Evolutionary conservation across 2,113 vertebrate genomes (phyloP), one percentile per base, ranked within the genome.

Genomic region (Myotis brandtii): DNA sequence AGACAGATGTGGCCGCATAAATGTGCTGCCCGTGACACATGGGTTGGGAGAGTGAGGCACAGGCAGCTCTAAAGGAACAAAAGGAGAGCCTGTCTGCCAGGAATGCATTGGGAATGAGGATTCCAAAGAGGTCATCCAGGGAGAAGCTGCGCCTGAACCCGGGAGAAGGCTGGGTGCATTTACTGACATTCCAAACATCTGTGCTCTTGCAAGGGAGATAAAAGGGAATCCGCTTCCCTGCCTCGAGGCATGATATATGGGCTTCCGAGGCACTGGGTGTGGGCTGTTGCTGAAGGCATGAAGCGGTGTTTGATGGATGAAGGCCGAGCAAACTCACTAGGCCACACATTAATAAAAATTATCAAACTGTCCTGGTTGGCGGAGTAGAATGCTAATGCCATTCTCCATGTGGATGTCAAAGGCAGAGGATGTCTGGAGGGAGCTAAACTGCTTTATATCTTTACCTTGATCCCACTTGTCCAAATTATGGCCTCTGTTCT

Each of bases 271-370:
- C 96, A 89, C 91, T 97, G 96, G 97, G 96, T 96, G 96, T 97
- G 96, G 95, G 96, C 94, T 59, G 56, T 85, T 95, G 85, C 93
- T 95, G 94, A 96, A 96, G 96, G 89, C 70, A 89, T 40, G 96
- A 92, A 94, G 91, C 91, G 46, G 82, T 12, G 66, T 70, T 96
- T 98, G 96, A 98, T 96, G 89, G 95, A 97, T 98, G 96, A 96
- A 96, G 89, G 94, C 91, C 73, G 59, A 95, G 91, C 59, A 89
- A 93, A 96, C 82, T 81, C 82, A 94, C 77, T 37, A 77, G 91
- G 89, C 96, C 93, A 96, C 89, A 95, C 93, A 95, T 97, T 97
- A 97, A 97, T 97, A 97, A 97, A 96, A 96, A 91, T 94, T 95
- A 97, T 92, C 95, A 76, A 91, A 92, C 86, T 96, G 89, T 89